These are phyloP conservation scores for Chydorus sphaericus DNA, from an alignment of 2,888 invertebrate species.

Conservation along the genomic window DNA sequence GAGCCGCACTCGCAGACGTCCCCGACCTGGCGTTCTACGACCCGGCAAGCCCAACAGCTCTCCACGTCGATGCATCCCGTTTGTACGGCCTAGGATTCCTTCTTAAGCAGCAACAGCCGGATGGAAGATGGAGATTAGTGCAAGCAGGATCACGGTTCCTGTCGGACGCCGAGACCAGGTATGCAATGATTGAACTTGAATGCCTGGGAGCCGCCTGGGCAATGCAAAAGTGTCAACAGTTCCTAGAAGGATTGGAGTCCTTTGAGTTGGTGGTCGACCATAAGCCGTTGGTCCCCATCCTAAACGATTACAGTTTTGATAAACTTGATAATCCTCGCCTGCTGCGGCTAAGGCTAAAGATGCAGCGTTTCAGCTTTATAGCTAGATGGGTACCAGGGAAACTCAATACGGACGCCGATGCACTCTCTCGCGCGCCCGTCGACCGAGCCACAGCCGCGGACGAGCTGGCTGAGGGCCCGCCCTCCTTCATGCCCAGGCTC, in stretches of 20 bases:
- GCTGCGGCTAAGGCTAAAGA: conserved; percentile 7
- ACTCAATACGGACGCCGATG: conserved; percentile 9
- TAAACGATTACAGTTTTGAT: not conserved
- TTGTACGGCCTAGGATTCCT: conserved; percentile 11
- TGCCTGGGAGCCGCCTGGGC: conserved; percentile 1
- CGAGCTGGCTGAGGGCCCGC: not conserved
- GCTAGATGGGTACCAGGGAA: conserved; percentile 9
- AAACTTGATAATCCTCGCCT: conserved; percentile 10
- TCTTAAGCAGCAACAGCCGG: not conserved
- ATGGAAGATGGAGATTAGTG: not conserved
- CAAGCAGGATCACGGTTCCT: conserved; percentile 5
- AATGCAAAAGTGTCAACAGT: conserved; percentile 3
- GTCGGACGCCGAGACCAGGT: conserved; percentile 2
- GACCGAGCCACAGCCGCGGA: not conserved
- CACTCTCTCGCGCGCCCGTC: conserved; percentile 12
- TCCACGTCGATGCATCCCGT: conserved; percentile 12
- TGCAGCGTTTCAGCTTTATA: conserved; percentile 5
- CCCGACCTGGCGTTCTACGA: conserved; percentile 6
- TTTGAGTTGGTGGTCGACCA: not conserved
- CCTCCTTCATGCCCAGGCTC: not conserved
- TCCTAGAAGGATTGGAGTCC: not conserved
- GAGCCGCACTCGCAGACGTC: not conserved
- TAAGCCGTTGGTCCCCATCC: conserved; percentile 3
- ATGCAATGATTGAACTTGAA: conserved; percentile 3
- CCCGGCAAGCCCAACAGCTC: not conserved